Base-by-base conservation (phyloP, 2,888 invertebrate genomes). In the Synanthedon myopaeformis region DNA sequence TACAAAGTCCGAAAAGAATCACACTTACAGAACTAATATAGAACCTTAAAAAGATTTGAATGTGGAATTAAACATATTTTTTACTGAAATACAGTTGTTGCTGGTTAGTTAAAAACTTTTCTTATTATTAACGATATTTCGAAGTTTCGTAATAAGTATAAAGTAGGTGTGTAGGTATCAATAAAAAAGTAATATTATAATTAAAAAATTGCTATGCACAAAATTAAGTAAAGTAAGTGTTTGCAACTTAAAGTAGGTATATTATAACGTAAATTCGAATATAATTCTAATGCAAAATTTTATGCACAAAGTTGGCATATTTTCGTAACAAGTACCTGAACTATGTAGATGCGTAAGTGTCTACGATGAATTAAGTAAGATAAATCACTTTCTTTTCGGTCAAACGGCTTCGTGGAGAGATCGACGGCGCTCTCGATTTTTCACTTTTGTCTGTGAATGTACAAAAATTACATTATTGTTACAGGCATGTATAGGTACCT, bases 371-470 rank as follows among this genome's bases (percentile, higher is more conserved):
- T 75, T 73, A 74, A 73, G 70, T 71, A 72, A 76, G 69, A 70
- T 69, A 65, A 66, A 72, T 80, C 74, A 74, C 79, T 81, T 81
- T 82, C 80, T 75, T 79, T 80, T 75, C 66, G 67, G 63, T 59
- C 66, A 66, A 59, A 52, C 56, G 56, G 57, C 57, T 57, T 58
- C 56, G 41, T 53, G 54, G 56, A 52, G 57, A 58, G 56, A 17
- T 51, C 41, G 49, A 52, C 11, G 41, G 14, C 65, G 75, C 70
- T 76, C 75, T 74, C 70, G 70, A 74, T 71, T 72, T 76, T 67
- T 67, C 68, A 69, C 68, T 67, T 58, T 57, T 57, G 59, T 60
- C 58, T 64, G 61, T 56, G 61, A 64, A 67, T 59, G 64, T 61
- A 57, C 58, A 55, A 55, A 65, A 60, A 45, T 45, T 13, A 13